Percentiles rank a stretch among this genome's conserved stretches.
phyloP scores from a whole-genome alignment of 1,140 invertebrate species.

The Bombus impatiens region DNA sequence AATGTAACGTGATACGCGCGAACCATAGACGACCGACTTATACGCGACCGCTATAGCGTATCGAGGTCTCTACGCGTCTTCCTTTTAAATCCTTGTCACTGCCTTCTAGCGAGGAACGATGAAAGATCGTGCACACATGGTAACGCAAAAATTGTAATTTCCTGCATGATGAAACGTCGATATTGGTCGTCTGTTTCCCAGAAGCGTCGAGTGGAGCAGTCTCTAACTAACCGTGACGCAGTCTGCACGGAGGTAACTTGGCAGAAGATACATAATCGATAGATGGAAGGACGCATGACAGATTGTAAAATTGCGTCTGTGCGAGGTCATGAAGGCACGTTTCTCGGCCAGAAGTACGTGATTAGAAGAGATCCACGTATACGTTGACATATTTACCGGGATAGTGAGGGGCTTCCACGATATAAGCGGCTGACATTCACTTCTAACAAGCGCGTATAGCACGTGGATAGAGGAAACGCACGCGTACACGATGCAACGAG shows the following conservation, averaged over 20 bases:
- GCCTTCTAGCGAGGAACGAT: background rate
- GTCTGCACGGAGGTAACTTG: background rate
- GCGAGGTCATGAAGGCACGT: constrained; percentile 36
- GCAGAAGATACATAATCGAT: background rate
- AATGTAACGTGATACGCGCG: background rate
- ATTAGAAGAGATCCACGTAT: constrained; percentile 34
- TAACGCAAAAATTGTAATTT: background rate
- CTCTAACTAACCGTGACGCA: constrained; percentile 13
- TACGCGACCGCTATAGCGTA: background rate
- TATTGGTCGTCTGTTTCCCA: background rate
- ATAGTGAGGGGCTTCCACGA: constrained; percentile 42
- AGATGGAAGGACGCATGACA: background rate
- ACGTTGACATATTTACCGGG: constrained; percentile 39
- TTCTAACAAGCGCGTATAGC: constrained; percentile 49
- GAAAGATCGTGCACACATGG: background rate
- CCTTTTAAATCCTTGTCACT: background rate
- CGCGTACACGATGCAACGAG: constrained; percentile 48
- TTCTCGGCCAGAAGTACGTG: constrained; percentile 23
- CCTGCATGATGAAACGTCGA: background rate
- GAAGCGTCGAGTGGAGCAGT: background rate
- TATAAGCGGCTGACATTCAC: constrained; percentile 68
- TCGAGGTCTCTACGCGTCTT: background rate
- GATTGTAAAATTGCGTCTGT: background rate
- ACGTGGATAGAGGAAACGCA: constrained; percentile 67
- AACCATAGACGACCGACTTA: background rate